These are phyloP conservation scores for Myotis brandtii DNA, from an alignment of 2,113 vertebrate genomes.

Conservation along the genomic window DNA sequence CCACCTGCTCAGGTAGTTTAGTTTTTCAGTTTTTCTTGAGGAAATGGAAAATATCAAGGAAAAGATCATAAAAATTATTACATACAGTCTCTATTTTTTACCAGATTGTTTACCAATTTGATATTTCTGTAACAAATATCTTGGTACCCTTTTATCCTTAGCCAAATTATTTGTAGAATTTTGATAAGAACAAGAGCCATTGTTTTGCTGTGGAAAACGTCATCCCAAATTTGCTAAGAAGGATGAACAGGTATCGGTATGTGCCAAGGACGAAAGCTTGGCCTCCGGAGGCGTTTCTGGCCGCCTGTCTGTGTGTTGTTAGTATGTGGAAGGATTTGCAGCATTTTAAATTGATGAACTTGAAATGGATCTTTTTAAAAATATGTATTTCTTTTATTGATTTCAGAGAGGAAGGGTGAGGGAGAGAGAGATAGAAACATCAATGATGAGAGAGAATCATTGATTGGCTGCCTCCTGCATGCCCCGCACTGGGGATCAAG, in stretches of 20 bases:
- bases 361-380: not conserved
- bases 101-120: not conserved
- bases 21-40: not conserved
- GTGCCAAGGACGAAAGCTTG: not conserved
- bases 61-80: not conserved
- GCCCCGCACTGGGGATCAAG: too few species aligned
- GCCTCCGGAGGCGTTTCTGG: not conserved
- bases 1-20: not conserved
- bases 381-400: not conserved
- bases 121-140: not conserved
- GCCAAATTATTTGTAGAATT: not conserved
- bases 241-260: not conserved
- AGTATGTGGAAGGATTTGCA: not conserved
- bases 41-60: not conserved
- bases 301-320: not conserved
- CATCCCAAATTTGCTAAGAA: not conserved
- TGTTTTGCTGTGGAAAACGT: not conserved
- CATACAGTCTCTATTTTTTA: not conserved
- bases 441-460: too few species aligned
- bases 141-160: conserved; percentile 22
- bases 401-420: too few species aligned
- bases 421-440: too few species aligned
- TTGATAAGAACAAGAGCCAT: not conserved
- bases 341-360: not conserved
- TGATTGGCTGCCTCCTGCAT: too few species aligned